Percentiles rank a stretch among this genome's conserved stretches.
phyloP scores from a whole-genome alignment of 2,797 vertebrate species.

The Ceyx erithaca region DNA sequence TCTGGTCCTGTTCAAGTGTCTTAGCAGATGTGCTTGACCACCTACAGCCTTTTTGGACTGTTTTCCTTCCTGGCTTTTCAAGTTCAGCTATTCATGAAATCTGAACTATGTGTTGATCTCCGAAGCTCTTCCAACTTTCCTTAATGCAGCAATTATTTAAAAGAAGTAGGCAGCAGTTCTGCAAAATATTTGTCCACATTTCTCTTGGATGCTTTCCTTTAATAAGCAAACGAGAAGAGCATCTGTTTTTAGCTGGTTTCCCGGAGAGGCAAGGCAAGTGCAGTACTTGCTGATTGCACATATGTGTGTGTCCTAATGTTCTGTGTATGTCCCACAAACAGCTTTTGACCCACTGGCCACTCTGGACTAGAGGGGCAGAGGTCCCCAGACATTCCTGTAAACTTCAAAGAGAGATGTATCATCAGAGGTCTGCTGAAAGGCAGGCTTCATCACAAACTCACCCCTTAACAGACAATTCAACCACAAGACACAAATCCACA shows the following conservation, averaged over 20 bases:
- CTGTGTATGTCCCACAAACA: neutral
- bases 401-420: neutral
- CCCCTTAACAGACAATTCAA: neutral
- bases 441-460: neutral
- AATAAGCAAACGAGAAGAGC: neutral
- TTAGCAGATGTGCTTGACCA: conserved; percentile 65
- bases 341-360: neutral
- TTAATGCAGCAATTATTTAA: conserved; percentile 47
- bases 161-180: conserved; percentile 31
- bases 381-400: neutral
- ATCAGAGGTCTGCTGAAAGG: neutral
- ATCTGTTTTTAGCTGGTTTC: neutral
- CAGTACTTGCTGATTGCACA: neutral
- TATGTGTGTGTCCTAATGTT: neutral
- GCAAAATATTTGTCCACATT: conserved; percentile 43
- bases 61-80: conserved; percentile 48
- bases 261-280: neutral
- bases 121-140: conserved; percentile 32
- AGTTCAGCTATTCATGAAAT: conserved; percentile 54
- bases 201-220: conserved; percentile 33
- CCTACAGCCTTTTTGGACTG: conserved; percentile 43
- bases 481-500: neutral
- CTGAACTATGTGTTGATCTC: conserved; percentile 56
- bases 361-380: neutral
- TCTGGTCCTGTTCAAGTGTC: neutral